phyloP scores from a whole-genome alignment of 2,888 invertebrate genomes.

The Scaeva pyrastri region DNA sequence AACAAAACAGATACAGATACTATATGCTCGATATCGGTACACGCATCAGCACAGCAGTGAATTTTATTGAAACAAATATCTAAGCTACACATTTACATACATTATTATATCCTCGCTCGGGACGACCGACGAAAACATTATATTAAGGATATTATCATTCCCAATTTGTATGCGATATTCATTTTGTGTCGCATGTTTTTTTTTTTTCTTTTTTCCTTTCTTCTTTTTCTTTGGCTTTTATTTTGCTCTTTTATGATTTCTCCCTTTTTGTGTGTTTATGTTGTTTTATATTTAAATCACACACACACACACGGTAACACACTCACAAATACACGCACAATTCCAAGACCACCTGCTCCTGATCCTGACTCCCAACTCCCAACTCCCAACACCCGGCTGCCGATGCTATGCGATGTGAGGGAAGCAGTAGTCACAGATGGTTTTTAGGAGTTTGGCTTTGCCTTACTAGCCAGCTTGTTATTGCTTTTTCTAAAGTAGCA shows the following conservation, averaged over 20 bases:
- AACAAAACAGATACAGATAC: neutral
- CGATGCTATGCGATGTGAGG: too few relatives aligned
- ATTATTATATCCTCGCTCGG: conserved; percentile 34
- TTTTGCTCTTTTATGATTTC: conserved; percentile 10
- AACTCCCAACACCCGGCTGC: too few relatives aligned
- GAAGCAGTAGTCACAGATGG: conserved; percentile 59
- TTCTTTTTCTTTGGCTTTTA: conserved; percentile 14
- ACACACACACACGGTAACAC: neutral
- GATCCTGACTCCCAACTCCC: too few relatives aligned
- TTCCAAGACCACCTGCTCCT: neutral
- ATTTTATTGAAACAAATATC: conserved; percentile 53
- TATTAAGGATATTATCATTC: conserved; percentile 66
- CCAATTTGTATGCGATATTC: conserved; percentile 62
- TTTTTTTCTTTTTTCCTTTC: neutral
- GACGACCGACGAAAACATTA: conserved; percentile 63
- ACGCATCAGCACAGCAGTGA: conserved; percentile 16
- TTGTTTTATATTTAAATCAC: conserved; percentile 33
- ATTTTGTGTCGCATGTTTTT: conserved; percentile 52
- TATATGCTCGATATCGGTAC: too few relatives aligned
- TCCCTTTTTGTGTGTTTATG: conserved; percentile 31
- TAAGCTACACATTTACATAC: conserved; percentile 53
- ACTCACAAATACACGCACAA: neutral
- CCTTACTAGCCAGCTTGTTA: conserved; percentile 57
- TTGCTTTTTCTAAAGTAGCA: conserved; percentile 52
- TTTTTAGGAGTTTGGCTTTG: conserved; percentile 36